A percentile compares a stretch with the other conserved stretches of the same genome.
Evolutionary conservation across 2,113 vertebrate genomes (phyloP).

Genomic region (Phyllostomus discolor): DNA sequence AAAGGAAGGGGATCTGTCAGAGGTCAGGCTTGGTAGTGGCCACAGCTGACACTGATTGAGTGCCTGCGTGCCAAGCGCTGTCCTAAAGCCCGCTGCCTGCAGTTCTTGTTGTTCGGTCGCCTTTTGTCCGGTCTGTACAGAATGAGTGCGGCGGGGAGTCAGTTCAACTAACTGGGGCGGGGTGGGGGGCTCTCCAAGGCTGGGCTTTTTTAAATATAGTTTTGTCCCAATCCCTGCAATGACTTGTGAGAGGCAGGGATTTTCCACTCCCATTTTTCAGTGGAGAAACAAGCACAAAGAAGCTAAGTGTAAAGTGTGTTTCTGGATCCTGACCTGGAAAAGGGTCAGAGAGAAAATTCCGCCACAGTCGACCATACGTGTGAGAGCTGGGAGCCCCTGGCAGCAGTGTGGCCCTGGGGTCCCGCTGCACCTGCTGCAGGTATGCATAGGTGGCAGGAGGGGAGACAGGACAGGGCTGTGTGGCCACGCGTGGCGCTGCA

Average conservation of each 20-base stretch:
- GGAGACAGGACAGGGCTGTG: too few relatives aligned
- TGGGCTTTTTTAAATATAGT: not conserved
- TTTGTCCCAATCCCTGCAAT: not conserved
- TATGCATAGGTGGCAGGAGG: not conserved
- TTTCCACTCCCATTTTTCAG: not conserved
- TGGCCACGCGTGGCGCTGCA: rapidly evolving
- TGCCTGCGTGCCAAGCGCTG: not conserved
- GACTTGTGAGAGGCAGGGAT: not conserved
- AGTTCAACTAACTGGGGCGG: not conserved
- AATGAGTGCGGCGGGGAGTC: not conserved
- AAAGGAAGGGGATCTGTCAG: not conserved
- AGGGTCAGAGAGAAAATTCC: not conserved
- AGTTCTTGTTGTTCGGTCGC: not conserved
- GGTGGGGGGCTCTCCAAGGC: too few relatives aligned
- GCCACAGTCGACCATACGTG: rapidly evolving
- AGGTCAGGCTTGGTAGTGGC: not conserved
- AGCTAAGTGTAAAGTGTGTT: not conserved
- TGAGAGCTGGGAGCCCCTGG: not conserved
- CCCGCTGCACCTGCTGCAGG: not conserved
- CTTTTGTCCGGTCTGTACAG: not conserved
- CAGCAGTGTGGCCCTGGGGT: not conserved
- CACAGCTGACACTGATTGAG: not conserved
- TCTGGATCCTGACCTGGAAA: not conserved
- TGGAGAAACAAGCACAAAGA: not conserved
- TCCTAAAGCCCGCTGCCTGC: not conserved